These are phyloP conservation scores for Platysternon megacephalum DNA, from an alignment of 2,113 vertebrate species.

Conservation along the genomic window DNA sequence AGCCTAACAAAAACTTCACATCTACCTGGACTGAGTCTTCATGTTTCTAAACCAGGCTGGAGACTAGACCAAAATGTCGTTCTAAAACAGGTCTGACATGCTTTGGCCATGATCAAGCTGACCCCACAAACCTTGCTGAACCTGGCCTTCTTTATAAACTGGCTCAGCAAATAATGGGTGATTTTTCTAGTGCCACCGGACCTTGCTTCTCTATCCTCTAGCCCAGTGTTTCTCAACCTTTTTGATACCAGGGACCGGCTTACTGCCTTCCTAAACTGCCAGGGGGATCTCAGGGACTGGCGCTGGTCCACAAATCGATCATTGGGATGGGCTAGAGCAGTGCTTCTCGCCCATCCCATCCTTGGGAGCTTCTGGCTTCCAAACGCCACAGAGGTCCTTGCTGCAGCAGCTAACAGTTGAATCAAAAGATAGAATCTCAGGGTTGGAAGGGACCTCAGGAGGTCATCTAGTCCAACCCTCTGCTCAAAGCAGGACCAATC, in stretches of 20 bases:
- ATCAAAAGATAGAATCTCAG: neutral
- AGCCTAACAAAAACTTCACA: rapidly evolving
- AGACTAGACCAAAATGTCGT: too few species aligned
- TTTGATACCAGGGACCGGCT: neutral
- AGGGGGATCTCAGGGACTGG: neutral
- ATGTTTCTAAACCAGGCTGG: rapidly evolving
- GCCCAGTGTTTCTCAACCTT: neutral
- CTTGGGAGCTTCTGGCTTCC: neutral
- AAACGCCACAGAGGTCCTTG: neutral
- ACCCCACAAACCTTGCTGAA: neutral
- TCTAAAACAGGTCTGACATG: neutral
- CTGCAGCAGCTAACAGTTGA: neutral
- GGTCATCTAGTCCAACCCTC: too few species aligned
- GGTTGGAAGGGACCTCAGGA: too few species aligned
- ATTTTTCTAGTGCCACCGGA: neutral
- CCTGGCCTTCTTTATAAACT: neutral
- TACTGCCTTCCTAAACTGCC: neutral
- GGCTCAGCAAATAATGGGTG: rapidly evolving
- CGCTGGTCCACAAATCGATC: neutral
- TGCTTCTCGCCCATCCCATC: too few species aligned
- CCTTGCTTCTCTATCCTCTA: neutral
- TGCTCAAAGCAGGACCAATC: too few species aligned
- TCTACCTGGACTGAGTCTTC: rapidly evolving
- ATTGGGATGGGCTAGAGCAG: neutral
- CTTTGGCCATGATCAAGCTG: neutral